phyloP scores from a whole-genome alignment of 2,888 invertebrate species.

The Macaria liturata region DNA sequence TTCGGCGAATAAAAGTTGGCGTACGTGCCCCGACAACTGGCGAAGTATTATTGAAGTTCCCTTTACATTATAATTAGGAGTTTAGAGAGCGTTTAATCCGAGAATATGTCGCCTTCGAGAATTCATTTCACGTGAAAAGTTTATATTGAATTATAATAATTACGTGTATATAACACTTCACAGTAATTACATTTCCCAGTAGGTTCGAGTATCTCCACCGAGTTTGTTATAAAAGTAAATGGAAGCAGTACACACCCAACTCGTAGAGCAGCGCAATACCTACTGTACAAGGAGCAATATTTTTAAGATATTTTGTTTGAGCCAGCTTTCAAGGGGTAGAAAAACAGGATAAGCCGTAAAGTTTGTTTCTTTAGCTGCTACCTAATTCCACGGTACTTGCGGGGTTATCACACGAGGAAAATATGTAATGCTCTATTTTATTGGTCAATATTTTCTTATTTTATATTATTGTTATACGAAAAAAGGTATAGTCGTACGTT shows the following conservation, averaged over 20 bases:
- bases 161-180: conserved; percentile 30
- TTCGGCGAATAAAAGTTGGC: conserved; percentile 71
- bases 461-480: conserved; percentile 50
- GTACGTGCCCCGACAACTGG: conserved; percentile 68
- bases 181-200: conserved; percentile 19
- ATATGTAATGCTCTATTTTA: conserved; percentile 45
- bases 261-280: background rate
- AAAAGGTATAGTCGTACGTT: conserved; percentile 54
- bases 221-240: conserved; percentile 7
- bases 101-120: conserved; percentile 52
- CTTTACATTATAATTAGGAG: conserved; percentile 66
- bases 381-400: conserved; percentile 17
- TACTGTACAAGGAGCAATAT: background rate
- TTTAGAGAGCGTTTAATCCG: conserved; percentile 60
- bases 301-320: conserved; percentile 4
- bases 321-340: conserved; percentile 3
- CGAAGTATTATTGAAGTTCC: conserved; percentile 67
- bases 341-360: conserved; percentile 7
- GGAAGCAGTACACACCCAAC: background rate
- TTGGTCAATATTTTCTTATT: conserved; percentile 42
- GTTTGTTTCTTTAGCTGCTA: conserved; percentile 11
- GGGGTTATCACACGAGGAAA: conserved; percentile 13
- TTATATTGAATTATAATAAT: conserved; percentile 45
- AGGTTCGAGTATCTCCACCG: background rate
- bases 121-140: conserved; percentile 45